Conservation (phyloP, 2,113 vertebrate genomes). For the Siniperca knerii region DNA sequence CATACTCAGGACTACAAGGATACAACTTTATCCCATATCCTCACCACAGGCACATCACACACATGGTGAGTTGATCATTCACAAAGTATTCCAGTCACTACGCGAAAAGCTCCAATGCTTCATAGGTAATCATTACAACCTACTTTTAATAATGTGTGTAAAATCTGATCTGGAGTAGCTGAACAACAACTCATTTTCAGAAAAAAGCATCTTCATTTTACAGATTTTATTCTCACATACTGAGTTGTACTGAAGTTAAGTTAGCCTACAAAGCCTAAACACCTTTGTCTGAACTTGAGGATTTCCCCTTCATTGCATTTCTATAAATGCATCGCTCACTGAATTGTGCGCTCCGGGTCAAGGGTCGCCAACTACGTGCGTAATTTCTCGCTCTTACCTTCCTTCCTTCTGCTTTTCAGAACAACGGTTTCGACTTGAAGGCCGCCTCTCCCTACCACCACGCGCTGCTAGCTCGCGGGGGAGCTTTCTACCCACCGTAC, state of each 20-base stretch:
- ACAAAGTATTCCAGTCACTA: neutral
- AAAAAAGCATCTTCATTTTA: neutral
- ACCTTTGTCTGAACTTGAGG: neutral
- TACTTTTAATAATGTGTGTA: neutral
- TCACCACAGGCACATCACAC: conserved; percentile 81
- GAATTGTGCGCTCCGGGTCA: neutral
- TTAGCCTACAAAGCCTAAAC: neutral
- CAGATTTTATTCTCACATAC: neutral
- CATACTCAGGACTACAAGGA: conserved; percentile 84
- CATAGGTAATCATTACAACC: neutral
- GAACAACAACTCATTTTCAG: neutral
- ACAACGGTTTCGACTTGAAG: conserved; percentile 72
- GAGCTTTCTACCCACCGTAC: conserved; percentile 75
- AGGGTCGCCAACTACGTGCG: conserved; percentile 7
- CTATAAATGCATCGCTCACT: neutral
- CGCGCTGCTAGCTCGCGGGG: conserved; percentile 73
- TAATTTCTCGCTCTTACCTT: conserved; percentile 35
- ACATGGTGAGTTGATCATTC: conserved; percentile 77
- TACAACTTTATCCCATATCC: conserved; percentile 85
- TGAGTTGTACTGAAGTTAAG: neutral
- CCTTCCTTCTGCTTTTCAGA: conserved; percentile 68
- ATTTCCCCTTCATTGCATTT: neutral
- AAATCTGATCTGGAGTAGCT: neutral
- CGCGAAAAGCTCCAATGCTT: neutral
- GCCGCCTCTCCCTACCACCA: conserved; percentile 78